A percentile compares a stretch with the other conserved stretches of the same genome.
Evolutionary conservation across 2,113 vertebrate genomes (phyloP).

Genomic region (Calyptommatus sinebrachiatus): DNA sequence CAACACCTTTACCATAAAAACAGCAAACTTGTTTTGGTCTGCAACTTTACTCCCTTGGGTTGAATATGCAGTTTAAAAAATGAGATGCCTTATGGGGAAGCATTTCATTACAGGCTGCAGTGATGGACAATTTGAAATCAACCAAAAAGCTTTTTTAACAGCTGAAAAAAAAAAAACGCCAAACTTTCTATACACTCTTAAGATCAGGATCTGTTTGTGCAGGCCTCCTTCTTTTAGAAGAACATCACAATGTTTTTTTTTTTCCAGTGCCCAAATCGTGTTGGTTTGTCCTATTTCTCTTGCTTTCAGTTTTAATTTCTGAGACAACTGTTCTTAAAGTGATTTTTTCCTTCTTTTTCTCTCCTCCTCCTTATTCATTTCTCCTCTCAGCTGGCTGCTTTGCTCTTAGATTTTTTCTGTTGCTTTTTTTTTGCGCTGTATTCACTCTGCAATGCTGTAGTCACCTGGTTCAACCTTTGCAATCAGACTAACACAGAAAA

Average conservation of each 20-base stretch:
- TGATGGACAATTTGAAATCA: not conserved
- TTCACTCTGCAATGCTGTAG: conserved; percentile 34
- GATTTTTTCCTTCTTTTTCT: conserved; percentile 39
- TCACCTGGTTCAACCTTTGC: conserved; percentile 58
- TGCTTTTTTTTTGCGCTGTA: conserved; percentile 31
- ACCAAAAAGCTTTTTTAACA: not conserved
- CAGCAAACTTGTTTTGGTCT: not conserved
- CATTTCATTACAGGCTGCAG: not conserved
- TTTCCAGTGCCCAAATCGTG: conserved; percentile 4
- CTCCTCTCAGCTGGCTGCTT: conserved; percentile 31
- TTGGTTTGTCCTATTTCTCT: too few relatives aligned
- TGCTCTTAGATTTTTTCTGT: conserved; percentile 31
- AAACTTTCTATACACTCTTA: not conserved
- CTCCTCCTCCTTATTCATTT: conserved; percentile 31
- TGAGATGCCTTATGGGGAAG: not conserved
- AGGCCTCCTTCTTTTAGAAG: not conserved
- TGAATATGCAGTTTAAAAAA: not conserved
- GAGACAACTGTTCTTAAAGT: not conserved
- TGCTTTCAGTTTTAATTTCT: not conserved
- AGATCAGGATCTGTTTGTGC: not conserved
- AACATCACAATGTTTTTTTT: not conserved
- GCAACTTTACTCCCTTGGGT: conserved; percentile 14
- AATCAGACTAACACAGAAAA: conserved; percentile 53
- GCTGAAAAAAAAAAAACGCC: not conserved
- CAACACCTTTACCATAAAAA: not conserved